Percentiles rank a stretch among this genome's conserved stretches.
These are phyloP conservation scores for Corynorhinus townsendii DNA, from an alignment of 2,113 vertebrate genomes.

Conservation along the genomic window DNA sequence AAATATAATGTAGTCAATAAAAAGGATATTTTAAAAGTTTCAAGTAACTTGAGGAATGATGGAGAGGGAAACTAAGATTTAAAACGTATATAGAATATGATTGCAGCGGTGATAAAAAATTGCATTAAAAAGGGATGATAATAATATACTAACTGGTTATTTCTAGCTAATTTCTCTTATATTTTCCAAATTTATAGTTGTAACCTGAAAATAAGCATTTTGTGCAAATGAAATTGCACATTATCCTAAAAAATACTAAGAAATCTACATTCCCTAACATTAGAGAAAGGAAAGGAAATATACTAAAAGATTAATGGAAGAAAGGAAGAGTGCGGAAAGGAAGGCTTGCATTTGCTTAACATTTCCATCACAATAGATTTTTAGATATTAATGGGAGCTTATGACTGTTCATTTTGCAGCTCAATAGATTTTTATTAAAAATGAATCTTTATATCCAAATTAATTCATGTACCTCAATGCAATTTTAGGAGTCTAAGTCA, in stretches of 20 bases:
- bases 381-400: neutral
- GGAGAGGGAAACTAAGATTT: neutral
- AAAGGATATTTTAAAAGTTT: neutral
- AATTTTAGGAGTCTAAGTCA: neutral
- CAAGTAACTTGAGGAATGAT: neutral
- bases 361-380: neutral
- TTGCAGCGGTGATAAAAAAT: neutral
- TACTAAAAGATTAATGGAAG: neutral
- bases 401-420: neutral
- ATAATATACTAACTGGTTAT: neutral
- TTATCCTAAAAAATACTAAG: neutral
- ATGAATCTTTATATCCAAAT: slow-evolving; percentile 38
- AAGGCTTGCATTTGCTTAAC: neutral
- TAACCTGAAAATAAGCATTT: slow-evolving; percentile 21
- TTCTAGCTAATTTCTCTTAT: neutral
- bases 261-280: neutral
- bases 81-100: neutral
- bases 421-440: slow-evolving; percentile 22
- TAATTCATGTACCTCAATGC: neutral
- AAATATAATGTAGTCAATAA: neutral
- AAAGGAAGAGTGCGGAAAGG: neutral
- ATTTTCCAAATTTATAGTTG: neutral
- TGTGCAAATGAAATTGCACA: neutral
- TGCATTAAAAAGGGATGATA: neutral
- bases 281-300: neutral